Evolutionary conservation across 2,113 vertebrate genomes (phyloP).

Genomic region (Monopterus albus): DNA sequence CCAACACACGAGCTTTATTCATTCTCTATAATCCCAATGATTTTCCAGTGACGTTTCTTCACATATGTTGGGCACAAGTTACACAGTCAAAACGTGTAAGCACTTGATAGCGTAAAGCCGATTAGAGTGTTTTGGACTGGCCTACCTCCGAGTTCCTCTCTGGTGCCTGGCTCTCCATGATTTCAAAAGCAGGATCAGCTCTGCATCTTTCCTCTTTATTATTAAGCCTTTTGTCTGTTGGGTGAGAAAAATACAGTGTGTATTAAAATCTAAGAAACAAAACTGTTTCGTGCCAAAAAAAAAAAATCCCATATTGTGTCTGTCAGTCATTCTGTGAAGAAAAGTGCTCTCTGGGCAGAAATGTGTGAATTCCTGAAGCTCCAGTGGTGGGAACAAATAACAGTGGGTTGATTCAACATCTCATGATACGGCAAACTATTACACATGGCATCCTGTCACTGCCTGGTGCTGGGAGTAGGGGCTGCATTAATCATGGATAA

Average conservation of each 20-base stretch:
- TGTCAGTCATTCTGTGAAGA: not conserved
- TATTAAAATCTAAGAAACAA: slow-evolving; percentile 17
- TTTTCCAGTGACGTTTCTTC: not conserved
- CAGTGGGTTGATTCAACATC: slow-evolving; percentile 2
- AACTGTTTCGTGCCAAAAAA: not conserved
- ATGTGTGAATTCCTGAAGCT: slow-evolving; percentile 7
- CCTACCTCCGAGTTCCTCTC: slow-evolving; percentile 80
- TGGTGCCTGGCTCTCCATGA: slow-evolving; percentile 74
- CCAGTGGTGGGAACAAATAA: not conserved
- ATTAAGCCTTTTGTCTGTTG: slow-evolving; percentile 73
- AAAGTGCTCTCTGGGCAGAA: not conserved
- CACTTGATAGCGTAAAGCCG: slow-evolving; percentile 34
- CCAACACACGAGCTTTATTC: not conserved
- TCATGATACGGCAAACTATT: not conserved
- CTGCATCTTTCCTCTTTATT: slow-evolving; percentile 69
- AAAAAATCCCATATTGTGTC: slow-evolving; percentile 2
- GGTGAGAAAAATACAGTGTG: slow-evolving; percentile 1
- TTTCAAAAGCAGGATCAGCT: slow-evolving; percentile 74
- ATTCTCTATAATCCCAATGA: slow-evolving; percentile 1
- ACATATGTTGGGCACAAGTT: not conserved
- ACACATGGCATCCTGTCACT: not conserved
- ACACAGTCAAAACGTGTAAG: slow-evolving; percentile 30
- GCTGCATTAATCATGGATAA: not conserved
- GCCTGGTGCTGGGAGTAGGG: not conserved
- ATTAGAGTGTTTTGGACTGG: slow-evolving; percentile 33